Conservation (phyloP, 2,113 vertebrate genomes). For the Phaethornis superciliosus region DNA sequence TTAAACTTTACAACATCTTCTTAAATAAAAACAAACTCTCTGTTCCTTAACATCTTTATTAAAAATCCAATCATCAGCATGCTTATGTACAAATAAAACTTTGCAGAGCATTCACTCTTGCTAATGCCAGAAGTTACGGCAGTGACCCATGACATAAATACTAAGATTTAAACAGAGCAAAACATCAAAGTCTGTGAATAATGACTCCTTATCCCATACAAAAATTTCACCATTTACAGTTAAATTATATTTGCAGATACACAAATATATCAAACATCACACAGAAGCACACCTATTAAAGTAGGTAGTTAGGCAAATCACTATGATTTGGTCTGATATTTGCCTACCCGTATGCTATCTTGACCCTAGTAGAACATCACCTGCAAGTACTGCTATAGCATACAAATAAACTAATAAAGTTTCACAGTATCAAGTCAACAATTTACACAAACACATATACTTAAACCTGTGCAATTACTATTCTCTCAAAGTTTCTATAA, state of each 20-base stretch:
- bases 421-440: constrained; percentile 48
- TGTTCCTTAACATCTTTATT: constrained; percentile 48
- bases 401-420: constrained; percentile 42
- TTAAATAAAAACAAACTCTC: constrained; percentile 68
- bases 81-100: constrained; percentile 38
- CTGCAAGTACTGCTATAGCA: constrained; percentile 54
- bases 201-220: not conserved
- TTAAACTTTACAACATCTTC: constrained; percentile 5
- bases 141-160: constrained; percentile 35
- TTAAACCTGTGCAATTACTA: constrained; percentile 18
- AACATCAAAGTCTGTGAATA: not conserved
- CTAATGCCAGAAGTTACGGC: constrained; percentile 5
- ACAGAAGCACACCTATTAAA: constrained; percentile 47
- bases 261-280: constrained; percentile 35
- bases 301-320: constrained; percentile 28
- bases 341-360: constrained; percentile 48
- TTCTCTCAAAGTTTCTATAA: not conserved
- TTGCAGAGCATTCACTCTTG: constrained; percentile 9
- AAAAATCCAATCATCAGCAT: constrained; percentile 41
- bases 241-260: constrained; percentile 48
- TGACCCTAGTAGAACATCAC: constrained; percentile 37
- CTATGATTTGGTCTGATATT: constrained; percentile 14
- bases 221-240: not conserved
- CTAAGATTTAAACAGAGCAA: constrained; percentile 19
- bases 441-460: constrained; percentile 38